Evolutionary conservation across 2,888 invertebrate species (phyloP), one percentile per base, ranked within the genome.

Genomic region (Drosophila nigritarsus): DNA sequence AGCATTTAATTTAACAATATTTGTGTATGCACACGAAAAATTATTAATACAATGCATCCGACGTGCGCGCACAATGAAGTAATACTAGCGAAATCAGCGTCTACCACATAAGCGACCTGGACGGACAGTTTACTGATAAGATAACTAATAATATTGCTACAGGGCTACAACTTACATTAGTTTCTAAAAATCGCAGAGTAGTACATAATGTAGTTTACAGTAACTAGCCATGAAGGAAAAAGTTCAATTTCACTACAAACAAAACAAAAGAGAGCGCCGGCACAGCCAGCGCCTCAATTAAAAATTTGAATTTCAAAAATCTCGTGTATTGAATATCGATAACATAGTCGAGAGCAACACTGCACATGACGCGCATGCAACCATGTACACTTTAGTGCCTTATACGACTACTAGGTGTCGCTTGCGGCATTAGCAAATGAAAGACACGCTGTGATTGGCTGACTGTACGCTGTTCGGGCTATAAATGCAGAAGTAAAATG

Each of bases 361-460:
- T 75, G 58, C 20, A 29, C 59, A 48, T 48, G 53, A 68, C 56
- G 61, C 62, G 15, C 48, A 65, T 75, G 56, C 80, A 73, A 70
- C 69, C 65, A 53, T 82, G 82, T 55, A 53, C n/a, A 32, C 15
- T 27, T 68, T 73, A 83, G 75, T 83, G 24, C 64, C 1, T 30
- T 65, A 80, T 58, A 79, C 87, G 88, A 89, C 66, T 81, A 64
- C 61, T 69, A 90, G 89, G 76, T 56, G 89, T 75, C 88, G 80
- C 78, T 73, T 63, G 51, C 70, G 62, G 32, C 82, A 66, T 55
- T 67, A 62, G 63, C 53, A 85, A 80, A 82, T 90, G 77, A 74
- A 90, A 90, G 78, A 68, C 30, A 53, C 60, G 36, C 75, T 89
- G 82, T 83, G 89, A 89, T 89, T 89, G 89, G 90, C 66, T 60